These are phyloP conservation scores for Rhagoletis zephyria DNA, from an alignment of 1,140 invertebrate species.

Conservation along the genomic window DNA sequence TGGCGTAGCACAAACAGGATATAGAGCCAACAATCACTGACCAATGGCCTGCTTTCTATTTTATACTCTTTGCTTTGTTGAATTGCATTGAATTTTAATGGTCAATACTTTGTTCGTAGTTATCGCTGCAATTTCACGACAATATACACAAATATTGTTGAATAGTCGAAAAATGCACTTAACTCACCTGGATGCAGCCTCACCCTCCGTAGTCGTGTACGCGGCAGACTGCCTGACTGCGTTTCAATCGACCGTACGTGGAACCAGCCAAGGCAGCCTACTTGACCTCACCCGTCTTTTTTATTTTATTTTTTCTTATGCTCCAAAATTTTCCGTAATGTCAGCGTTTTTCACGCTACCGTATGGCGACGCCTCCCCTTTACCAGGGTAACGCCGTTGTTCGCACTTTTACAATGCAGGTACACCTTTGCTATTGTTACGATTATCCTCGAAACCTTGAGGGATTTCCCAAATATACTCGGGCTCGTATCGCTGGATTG, in stretches of 20 bases:
- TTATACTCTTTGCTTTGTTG: not conserved
- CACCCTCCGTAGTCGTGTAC: not conserved
- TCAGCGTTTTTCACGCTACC: conserved; percentile 39
- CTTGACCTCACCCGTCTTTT: conserved; percentile 33
- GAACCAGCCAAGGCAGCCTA: not conserved
- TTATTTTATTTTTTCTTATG: not conserved
- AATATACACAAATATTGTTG: conserved; percentile 8
- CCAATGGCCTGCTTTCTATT: conserved; percentile 35
- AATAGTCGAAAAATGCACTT: not conserved
- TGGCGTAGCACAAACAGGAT: conserved; percentile 19
- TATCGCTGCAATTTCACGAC: conserved; percentile 18
- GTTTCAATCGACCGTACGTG: not conserved
- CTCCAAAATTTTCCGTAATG: conserved; percentile 6
- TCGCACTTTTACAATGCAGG: not conserved
- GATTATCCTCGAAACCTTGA: too few relatives aligned
- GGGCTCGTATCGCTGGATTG: too few relatives aligned
- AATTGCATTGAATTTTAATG: not conserved
- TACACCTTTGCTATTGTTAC: not conserved
- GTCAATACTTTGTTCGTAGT: not conserved
- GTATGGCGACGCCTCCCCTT: not conserved
- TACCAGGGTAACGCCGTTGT: not conserved
- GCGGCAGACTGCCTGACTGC: conserved; percentile 43
- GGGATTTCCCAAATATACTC: too few relatives aligned
- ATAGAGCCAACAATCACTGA: conserved; percentile 3
- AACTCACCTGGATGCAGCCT: conserved; percentile 14